A percentile compares a stretch with the other conserved stretches of the same genome.
These are phyloP conservation scores for Acromyrmex echinatior DNA, from an alignment of 1,140 invertebrate genomes.

Conservation along the genomic window DNA sequence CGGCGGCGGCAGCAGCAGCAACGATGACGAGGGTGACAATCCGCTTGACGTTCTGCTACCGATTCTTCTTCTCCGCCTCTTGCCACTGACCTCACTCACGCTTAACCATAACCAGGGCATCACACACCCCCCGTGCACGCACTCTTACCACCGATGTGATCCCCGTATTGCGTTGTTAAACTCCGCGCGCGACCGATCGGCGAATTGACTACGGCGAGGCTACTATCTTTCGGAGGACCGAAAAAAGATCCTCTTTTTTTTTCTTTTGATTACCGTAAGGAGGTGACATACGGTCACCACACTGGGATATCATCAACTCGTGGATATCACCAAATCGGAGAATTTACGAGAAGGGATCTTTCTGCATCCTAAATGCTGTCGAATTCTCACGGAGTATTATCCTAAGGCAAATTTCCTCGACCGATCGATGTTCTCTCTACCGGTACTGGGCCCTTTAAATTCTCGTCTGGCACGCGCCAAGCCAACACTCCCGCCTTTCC, in stretches of 20 bases:
- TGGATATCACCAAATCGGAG: neutral
- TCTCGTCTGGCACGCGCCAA: conserved; percentile 52
- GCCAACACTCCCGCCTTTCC: conserved; percentile 54
- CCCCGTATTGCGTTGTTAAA: conserved; percentile 61
- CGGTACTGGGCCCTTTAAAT: conserved; percentile 41
- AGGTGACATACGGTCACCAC: neutral
- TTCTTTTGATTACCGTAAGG: neutral
- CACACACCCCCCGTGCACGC: conserved; percentile 80
- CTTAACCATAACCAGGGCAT: conserved; percentile 85
- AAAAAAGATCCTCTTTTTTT: neutral
- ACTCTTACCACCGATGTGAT: conserved; percentile 72
- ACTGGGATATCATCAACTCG: neutral
- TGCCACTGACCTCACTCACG: conserved; percentile 84
- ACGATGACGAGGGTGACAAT: conserved; percentile 69
- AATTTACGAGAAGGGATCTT: neutral
- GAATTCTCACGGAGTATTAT: neutral
- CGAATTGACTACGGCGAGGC: neutral
- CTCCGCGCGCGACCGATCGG: conserved; percentile 61
- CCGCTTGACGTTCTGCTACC: conserved; percentile 62
- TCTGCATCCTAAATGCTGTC: conserved; percentile 13
- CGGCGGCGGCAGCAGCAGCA: conserved; percentile 47
- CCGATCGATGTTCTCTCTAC: neutral
- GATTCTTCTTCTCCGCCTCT: conserved; percentile 80
- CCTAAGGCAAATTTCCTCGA: neutral
- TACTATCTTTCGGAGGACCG: neutral